Base-by-base conservation (phyloP, 2,888 invertebrate genomes). In the Ryuthela nishihirai region DNA sequence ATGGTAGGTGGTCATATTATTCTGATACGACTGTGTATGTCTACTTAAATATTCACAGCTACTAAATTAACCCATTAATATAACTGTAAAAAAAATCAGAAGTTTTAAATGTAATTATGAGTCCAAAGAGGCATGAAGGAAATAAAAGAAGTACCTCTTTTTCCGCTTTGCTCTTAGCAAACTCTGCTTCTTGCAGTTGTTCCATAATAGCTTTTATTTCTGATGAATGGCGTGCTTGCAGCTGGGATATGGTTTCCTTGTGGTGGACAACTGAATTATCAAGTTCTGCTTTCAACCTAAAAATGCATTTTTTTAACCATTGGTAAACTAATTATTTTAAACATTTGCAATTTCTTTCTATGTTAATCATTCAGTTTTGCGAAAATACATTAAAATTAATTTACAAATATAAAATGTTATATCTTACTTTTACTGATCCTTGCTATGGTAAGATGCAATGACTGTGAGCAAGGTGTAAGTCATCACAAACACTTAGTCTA, bases 221-320 rank as follows among this genome's bases (percentile, higher is more conserved):
- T 20, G 85, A 77, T 70, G 84, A 84, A 75, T 85, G 87, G 59
- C 90, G 81, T 4, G 85, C 78, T 71, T 89, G 89, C 67, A 88
- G 85, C 67, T 89, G 87, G 47, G 83, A 80, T 35, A 91, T 70
- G 67, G 85, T 85, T 72, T 94, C 93, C 66, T 88, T 87, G 75
- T 88, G 88, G 72, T 93, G 90, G 65, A 88, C 79, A 76, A 89
- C 88, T 4, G 87, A 77, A 65, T 87, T 83, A 70, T 90, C 89
- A 56, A 90, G 81, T 70, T 91, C 89, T 0, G 85, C 82, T 74
- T 89, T 88, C 67, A 90, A 76, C 62, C 89, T 80, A 39, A 6
- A 4, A 2, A 35, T n/a, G 2, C 20, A 2, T 9, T n/a, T 10
- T 9, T n/a, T 26, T 10, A 12, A 15, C 6, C 12, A 24, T 2